Conservation (phyloP, 2,113 vertebrate genomes). For the Prietella phreatophila region DNA sequence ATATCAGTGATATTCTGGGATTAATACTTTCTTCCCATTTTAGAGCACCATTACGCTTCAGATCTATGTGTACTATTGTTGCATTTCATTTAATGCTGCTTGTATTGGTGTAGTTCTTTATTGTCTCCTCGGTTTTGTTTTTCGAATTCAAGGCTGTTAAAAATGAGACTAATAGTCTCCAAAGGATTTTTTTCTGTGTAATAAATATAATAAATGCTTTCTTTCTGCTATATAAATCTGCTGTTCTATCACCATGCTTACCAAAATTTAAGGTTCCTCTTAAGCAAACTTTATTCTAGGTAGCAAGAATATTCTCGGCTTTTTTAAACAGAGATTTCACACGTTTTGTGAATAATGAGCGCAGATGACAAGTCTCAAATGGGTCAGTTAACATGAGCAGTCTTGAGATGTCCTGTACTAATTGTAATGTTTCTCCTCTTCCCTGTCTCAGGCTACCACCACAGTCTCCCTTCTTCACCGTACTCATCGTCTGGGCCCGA, state of each 20-base stretch:
- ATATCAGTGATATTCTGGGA: background rate
- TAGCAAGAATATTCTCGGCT: background rate
- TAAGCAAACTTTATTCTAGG: background rate
- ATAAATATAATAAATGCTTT: background rate
- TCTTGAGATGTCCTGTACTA: background rate
- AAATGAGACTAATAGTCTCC: background rate
- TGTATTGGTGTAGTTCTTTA: background rate
- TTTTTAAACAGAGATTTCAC: background rate
- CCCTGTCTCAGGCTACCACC: constrained; percentile 71
- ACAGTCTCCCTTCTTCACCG: constrained; percentile 78
- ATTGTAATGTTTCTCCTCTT: constrained; percentile 24
- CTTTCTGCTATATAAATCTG: background rate
- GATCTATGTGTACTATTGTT: background rate
- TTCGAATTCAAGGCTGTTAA: background rate
- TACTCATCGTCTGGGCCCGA: constrained; percentile 66
- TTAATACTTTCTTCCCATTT: background rate
- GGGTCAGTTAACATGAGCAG: background rate
- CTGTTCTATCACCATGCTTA: background rate
- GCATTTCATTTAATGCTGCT: background rate
- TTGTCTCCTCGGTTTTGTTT: background rate
- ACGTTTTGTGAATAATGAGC: background rate
- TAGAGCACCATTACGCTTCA: background rate
- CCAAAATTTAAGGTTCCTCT: background rate
- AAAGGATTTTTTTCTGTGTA: background rate
- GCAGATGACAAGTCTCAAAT: background rate